Conservation (phyloP, 1,140 invertebrate species). For the Pseudomyrmex flavicornis region DNA sequence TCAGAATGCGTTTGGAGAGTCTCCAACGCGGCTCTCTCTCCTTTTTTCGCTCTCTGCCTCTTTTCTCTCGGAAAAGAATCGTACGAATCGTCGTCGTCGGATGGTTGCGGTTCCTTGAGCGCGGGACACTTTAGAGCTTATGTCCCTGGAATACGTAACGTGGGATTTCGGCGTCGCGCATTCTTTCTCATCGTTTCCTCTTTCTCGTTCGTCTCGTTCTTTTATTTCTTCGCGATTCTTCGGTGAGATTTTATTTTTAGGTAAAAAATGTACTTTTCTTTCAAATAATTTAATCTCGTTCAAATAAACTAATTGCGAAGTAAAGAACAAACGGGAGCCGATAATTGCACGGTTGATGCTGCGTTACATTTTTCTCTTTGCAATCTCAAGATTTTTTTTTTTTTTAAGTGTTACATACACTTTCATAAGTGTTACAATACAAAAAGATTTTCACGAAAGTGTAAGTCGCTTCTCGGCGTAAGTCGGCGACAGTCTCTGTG, state of each 20-base stretch:
- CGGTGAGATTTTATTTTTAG: not conserved
- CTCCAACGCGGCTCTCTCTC: slow-evolving; percentile 59
- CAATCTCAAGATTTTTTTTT: too few relatives aligned
- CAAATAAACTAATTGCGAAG: too few relatives aligned
- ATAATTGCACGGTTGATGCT: too few relatives aligned
- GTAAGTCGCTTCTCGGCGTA: too few relatives aligned
- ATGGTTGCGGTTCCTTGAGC: slow-evolving; percentile 78
- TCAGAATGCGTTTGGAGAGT: slow-evolving; percentile 76
- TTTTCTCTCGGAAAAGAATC: slow-evolving; percentile 74
- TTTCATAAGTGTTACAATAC: too few relatives aligned
- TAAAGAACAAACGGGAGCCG: too few relatives aligned
- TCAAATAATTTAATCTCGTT: not conserved
- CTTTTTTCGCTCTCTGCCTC: slow-evolving; percentile 66
- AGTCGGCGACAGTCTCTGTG: not conserved
- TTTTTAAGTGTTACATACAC: too few relatives aligned
- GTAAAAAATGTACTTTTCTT: slow-evolving; percentile 55
- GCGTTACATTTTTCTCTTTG: too few relatives aligned
- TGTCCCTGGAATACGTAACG: slow-evolving; percentile 81
- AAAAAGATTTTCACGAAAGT: too few relatives aligned
- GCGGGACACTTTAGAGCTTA: slow-evolving; percentile 80
- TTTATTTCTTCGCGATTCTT: slow-evolving; percentile 43
- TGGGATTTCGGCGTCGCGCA: slow-evolving; percentile 75
- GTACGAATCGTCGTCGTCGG: slow-evolving; percentile 81
- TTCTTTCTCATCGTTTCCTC: slow-evolving; percentile 63
- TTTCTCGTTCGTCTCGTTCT: slow-evolving; percentile 31